Base-by-base conservation (phyloP, 2,797 vertebrate genomes). In the Potorous gilbertii region DNA sequence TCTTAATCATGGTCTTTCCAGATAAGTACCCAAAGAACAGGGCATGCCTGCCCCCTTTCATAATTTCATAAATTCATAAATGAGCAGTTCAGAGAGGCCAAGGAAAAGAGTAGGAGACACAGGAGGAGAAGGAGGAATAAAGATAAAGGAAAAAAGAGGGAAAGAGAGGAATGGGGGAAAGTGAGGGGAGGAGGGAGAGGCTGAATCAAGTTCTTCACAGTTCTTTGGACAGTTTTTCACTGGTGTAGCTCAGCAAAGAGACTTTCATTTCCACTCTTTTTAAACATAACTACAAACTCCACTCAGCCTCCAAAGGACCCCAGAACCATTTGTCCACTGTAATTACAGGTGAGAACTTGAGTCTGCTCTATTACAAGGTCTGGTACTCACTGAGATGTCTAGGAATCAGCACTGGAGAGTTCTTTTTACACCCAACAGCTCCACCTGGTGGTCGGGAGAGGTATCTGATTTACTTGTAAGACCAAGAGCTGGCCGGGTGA, bases 391-490 rank as follows among this genome's bases (percentile, higher is more conserved):
- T 9, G 66, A 81, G 66, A 46, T 11, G 21, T 50, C 40, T 87
- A 50, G 40, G 40, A 28, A n/a, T 21, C 5, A 40, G 74, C 92
- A 56, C 54, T 46, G 74, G 27, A 92, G 16, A 34, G 31, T 74
- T 95, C 50, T 74, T 90, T 40, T 54, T 28, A 31, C 31, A 28
- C 13, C 2, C n/a, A 74, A 87, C 62, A 89, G 54, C 90, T 18
- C 96, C 96, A 92, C 52, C 94, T 95, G 81, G 94, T 96, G 95
- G 81, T 16, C 91, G 28, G n/a, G n/a, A n/a, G n/a, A n/a, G n/a
- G n/a, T n/a, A n/a, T n/a, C n/a, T 27, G 74, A 27, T 46, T 87
- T 87, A 27, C 40, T 46, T 4, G 31, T 62, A 31, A 62, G 3
- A 34, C 59, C 59, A n/a, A 34, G 31, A 66, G 34, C 59, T n/a